Evolutionary conservation across 1,140 invertebrate genomes (phyloP).

Genomic region (Galendromus occidentalis): DNA sequence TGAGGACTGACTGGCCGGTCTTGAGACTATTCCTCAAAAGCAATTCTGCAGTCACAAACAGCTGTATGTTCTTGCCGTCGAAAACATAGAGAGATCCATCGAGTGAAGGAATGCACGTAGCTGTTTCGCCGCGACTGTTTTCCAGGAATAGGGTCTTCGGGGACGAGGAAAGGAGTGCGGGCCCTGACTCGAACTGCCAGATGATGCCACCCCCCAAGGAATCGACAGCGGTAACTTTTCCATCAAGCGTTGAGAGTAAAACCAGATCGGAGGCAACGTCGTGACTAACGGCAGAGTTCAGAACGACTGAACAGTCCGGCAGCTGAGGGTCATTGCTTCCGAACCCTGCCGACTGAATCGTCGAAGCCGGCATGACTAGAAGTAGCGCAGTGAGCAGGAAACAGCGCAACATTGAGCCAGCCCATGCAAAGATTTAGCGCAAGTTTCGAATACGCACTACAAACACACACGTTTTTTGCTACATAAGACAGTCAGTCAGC

Average conservation of each 20-base stretch:
- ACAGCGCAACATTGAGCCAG: not conserved
- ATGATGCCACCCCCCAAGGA: slow-evolving; percentile 11
- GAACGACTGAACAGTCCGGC: not conserved
- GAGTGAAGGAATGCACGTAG: slow-evolving; percentile 70
- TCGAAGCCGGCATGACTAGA: too few species aligned
- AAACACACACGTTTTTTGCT: too few species aligned
- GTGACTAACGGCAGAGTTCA: too few species aligned
- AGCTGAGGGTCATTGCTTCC: not conserved
- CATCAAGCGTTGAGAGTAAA: slow-evolving; percentile 19
- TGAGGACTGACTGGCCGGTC: slow-evolving; percentile 54
- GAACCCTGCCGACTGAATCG: too few species aligned
- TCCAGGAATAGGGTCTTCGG: slow-evolving; percentile 36
- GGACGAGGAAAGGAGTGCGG: slow-evolving; percentile 16
- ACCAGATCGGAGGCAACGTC: not conserved
- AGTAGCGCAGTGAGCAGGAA: not conserved
- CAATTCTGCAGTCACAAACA: slow-evolving; percentile 62
- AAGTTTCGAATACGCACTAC: too few species aligned
- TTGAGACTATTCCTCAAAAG: slow-evolving; percentile 58
- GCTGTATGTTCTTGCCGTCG: slow-evolving; percentile 64
- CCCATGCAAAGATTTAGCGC: too few species aligned
- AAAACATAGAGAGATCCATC: slow-evolving; percentile 72
- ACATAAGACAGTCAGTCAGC: too few species aligned
- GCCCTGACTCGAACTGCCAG: slow-evolving; percentile 16
- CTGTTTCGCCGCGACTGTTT: slow-evolving; percentile 58
- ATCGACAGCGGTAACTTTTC: slow-evolving; percentile 18